phyloP scores from a whole-genome alignment of 2,888 invertebrate species.

The Baronia brevicornis region DNA sequence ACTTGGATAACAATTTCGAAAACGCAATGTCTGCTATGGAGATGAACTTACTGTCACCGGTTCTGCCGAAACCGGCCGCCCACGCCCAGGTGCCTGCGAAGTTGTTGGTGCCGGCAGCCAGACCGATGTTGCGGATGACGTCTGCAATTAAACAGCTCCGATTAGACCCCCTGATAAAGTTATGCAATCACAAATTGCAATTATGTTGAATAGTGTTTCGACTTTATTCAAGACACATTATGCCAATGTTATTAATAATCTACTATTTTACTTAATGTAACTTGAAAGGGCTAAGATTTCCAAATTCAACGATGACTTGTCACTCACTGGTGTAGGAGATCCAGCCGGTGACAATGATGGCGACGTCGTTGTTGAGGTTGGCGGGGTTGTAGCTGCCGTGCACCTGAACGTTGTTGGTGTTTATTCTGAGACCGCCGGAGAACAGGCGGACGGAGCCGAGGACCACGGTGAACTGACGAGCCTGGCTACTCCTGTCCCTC shows the following conservation, averaged over 20 bases:
- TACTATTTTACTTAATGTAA: no score
- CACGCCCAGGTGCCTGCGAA: constrained; percentile 23
- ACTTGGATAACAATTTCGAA: no score
- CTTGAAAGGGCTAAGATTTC: no score
- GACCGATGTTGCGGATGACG: constrained; percentile 20
- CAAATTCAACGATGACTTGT: no score
- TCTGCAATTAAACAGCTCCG: constrained; percentile 16
- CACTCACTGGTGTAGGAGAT: constrained; percentile 26
- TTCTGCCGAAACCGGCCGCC: constrained; percentile 31
- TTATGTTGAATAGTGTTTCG: no score
- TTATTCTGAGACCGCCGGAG: constrained; percentile 26
- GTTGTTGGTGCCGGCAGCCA: constrained; percentile 22
- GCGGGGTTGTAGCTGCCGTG: constrained; percentile 26
- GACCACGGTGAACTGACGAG: constrained; percentile 26
- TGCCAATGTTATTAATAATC: no score
- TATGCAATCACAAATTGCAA: no score
- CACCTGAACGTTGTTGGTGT: constrained; percentile 24
- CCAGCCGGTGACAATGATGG: constrained; percentile 24
- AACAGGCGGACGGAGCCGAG: constrained; percentile 28
- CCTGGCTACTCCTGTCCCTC: constrained; percentile 25
- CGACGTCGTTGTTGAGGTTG: constrained; percentile 30
- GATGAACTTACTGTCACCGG: constrained; percentile 24
- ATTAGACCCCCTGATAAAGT: no score
- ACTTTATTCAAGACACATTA: no score
- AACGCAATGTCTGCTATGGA: not conserved